A percentile compares a stretch with the other conserved stretches of the same genome.
Evolutionary conservation across 2,113 vertebrate genomes (phyloP).

Genomic region (Anolis carolinensis): DNA sequence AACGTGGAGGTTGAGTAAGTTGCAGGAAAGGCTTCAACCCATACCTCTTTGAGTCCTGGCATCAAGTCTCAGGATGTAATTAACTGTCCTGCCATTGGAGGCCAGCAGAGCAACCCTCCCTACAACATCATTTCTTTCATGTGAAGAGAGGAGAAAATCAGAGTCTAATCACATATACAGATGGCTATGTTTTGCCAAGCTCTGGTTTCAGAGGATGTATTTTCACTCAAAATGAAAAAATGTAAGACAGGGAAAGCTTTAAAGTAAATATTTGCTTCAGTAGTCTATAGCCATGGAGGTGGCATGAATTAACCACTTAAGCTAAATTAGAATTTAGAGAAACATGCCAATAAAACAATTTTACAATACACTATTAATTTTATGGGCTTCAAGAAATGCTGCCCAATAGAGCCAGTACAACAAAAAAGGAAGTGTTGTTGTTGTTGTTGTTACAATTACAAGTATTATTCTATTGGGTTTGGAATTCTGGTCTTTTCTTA

Average conservation of each 20-base stretch:
- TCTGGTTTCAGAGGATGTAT: neutral
- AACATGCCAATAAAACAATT: conserved; percentile 71
- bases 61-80: too few relatives aligned
- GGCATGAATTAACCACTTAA: conserved; percentile 63
- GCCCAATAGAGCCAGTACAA: conserved; percentile 72
- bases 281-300: conserved; percentile 42
- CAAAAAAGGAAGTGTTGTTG: conserved; percentile 59
- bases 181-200: too few relatives aligned
- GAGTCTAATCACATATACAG: too few relatives aligned
- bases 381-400: conserved; percentile 71
- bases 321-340: conserved; percentile 71
- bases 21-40: too few relatives aligned
- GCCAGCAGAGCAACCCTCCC: too few relatives aligned
- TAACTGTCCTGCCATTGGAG: too few relatives aligned
- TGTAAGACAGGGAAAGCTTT: conserved; percentile 23
- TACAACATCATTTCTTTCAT: too few relatives aligned
- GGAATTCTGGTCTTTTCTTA: conserved; percentile 67
- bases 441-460: neutral
- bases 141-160: too few relatives aligned
- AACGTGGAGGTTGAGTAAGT: too few relatives aligned
- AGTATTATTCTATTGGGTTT: conserved; percentile 58
- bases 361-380: conserved; percentile 78
- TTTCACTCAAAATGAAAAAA: conserved; percentile 28
- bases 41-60: too few relatives aligned
- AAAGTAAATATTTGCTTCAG: conserved; percentile 45